A percentile compares a stretch with the other conserved stretches of the same genome.
These are phyloP conservation scores for Drosophila pullipes DNA, from an alignment of 2,888 invertebrate species.

Conservation along the genomic window DNA sequence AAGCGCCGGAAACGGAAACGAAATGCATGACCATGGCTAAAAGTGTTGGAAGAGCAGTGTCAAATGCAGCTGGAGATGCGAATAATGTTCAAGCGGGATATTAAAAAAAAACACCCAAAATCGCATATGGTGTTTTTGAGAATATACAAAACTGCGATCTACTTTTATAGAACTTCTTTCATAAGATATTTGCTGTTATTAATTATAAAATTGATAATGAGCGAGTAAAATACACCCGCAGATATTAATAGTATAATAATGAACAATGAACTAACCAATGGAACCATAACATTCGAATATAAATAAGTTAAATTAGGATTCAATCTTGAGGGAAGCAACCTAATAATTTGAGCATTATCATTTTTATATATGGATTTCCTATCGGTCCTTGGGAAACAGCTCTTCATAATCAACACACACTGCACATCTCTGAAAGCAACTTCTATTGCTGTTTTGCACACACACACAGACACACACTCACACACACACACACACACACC, in stretches of 20 bases:
- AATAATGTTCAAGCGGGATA: background rate
- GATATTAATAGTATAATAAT: background rate
- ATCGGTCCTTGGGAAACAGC: background rate
- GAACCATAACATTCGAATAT: background rate
- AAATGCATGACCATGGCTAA: slow-evolving; percentile 62
- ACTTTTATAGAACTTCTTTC: background rate
- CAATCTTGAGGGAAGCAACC: background rate
- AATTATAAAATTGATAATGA: background rate
- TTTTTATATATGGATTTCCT: background rate
- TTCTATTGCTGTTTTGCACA: slow-evolving; percentile 24
- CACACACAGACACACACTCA: background rate
- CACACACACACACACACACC: slow-evolving; percentile 1
- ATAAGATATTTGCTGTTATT: background rate
- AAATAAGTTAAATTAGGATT: background rate
- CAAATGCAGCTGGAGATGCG: slow-evolving; percentile 32
- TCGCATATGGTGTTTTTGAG: background rate
- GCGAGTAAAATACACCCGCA: no score
- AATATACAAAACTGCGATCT: background rate
- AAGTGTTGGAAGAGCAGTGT: slow-evolving; percentile 8
- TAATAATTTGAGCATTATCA: background rate
- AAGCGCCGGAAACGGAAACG: slow-evolving; percentile 73
- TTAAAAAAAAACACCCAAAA: background rate
- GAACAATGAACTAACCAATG: background rate
- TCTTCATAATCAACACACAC: slow-evolving; percentile 5
- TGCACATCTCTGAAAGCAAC: slow-evolving; percentile 30